Conservation (phyloP, 1,140 invertebrate species). For the Tribolium madens region DNA sequence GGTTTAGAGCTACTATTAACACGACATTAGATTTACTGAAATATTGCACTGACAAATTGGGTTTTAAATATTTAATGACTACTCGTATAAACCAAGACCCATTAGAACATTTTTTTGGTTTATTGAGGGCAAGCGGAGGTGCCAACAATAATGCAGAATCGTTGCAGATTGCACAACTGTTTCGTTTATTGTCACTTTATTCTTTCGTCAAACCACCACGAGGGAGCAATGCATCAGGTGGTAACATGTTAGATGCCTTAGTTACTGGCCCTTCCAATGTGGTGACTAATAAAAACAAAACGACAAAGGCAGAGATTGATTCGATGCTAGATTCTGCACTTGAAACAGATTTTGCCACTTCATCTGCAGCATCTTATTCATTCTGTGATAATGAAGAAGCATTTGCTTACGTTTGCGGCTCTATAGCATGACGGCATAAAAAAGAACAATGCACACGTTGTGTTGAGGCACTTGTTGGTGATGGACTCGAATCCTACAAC, state of each 20-base stretch:
- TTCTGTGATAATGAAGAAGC: constrained; percentile 8
- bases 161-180: background rate
- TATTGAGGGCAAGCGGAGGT: constrained; percentile 26
- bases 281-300: background rate
- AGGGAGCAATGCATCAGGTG: constrained; percentile 1
- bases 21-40: constrained; percentile 33
- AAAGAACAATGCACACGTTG: background rate
- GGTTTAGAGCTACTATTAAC: constrained; percentile 10
- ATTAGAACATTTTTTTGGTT: constrained; percentile 44
- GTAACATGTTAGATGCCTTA: background rate
- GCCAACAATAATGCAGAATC: constrained; percentile 39
- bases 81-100: constrained; percentile 42
- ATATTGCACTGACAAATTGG: constrained; percentile 3
- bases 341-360: background rate
- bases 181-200: constrained; percentile 11
- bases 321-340: background rate
- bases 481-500: too few relatives aligned
- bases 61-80: constrained; percentile 46
- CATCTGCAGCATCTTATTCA: background rate
- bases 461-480: too few relatives aligned
- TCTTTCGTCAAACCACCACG: background rate
- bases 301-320: background rate
- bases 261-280: too few relatives aligned
- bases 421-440: background rate
- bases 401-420: constrained; percentile 12